These are phyloP conservation scores for Pharmacophagus antenor DNA, from an alignment of 2,888 invertebrate genomes.

Conservation along the genomic window DNA sequence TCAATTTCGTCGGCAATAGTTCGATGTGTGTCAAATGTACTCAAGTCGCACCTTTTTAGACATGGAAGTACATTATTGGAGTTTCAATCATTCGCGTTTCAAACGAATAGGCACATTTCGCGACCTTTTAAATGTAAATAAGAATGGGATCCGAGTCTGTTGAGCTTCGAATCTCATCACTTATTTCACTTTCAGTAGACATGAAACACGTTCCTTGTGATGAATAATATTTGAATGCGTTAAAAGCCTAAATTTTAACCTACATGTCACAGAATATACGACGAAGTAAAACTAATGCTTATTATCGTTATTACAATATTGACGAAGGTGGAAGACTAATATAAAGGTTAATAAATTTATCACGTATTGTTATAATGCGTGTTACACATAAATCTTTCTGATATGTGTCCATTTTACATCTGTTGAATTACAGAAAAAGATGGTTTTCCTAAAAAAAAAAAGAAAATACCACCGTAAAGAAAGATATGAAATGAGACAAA, in stretches of 20 bases:
- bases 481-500: too few species aligned
- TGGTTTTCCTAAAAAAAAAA: too few species aligned
- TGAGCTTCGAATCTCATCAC: constrained; percentile 29
- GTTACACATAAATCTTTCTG: too few species aligned
- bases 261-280: background rate
- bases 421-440: too few species aligned
- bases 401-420: too few species aligned
- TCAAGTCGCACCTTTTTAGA: background rate
- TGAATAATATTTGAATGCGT: constrained; percentile 29
- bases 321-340: too few species aligned
- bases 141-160: constrained; percentile 23
- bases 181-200: constrained; percentile 28
- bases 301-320: background rate
- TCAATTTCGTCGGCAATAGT: background rate
- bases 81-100: constrained; percentile 18
- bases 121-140: constrained; percentile 31
- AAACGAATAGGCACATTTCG: constrained; percentile 20
- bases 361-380: too few species aligned
- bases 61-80: constrained; percentile 1
- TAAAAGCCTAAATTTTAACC: constrained; percentile 1
- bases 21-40: background rate
- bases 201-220: constrained; percentile 26
- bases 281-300: background rate
- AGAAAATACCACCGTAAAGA: too few species aligned
- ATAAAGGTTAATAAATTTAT: too few species aligned